phyloP scores from a whole-genome alignment of 1,140 invertebrate species.

The Musca domestica region DNA sequence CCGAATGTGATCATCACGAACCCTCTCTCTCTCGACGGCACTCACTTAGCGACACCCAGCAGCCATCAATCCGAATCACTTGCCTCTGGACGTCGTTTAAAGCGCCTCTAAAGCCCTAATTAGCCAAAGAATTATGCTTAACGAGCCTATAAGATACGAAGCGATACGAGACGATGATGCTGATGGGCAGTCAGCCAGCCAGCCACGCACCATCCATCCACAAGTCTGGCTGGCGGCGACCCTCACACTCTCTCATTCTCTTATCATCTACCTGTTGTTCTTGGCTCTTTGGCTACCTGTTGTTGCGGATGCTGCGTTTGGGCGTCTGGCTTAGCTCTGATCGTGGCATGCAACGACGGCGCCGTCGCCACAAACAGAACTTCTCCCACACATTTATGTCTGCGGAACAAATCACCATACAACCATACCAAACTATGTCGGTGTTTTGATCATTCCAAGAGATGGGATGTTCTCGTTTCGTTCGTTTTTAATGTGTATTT shows the following conservation, averaged over 20 bases:
- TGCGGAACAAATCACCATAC: no score
- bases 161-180: neutral
- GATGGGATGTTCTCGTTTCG: neutral
- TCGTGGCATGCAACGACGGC: neutral
- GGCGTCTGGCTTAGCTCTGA: neutral
- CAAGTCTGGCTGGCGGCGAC: neutral
- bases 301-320: neutral
- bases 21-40: no score
- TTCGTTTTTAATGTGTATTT: constrained; percentile 3
- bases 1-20: neutral
- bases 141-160: constrained; percentile 8
- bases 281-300: neutral
- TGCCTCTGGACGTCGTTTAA: constrained; percentile 13
- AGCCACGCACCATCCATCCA: neutral
- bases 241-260: neutral
- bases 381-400: constrained; percentile 2
- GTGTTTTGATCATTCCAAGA: no score
- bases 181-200: neutral
- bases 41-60: no score
- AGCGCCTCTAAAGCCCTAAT: constrained; percentile 15
- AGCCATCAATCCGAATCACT: neutral
- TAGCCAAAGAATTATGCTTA: constrained; percentile 10
- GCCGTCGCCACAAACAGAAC: neutral
- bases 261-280: neutral
- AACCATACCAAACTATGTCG: no score